Conservation (phyloP, 2,888 invertebrate genomes). For the Lottia scabra region DNA sequence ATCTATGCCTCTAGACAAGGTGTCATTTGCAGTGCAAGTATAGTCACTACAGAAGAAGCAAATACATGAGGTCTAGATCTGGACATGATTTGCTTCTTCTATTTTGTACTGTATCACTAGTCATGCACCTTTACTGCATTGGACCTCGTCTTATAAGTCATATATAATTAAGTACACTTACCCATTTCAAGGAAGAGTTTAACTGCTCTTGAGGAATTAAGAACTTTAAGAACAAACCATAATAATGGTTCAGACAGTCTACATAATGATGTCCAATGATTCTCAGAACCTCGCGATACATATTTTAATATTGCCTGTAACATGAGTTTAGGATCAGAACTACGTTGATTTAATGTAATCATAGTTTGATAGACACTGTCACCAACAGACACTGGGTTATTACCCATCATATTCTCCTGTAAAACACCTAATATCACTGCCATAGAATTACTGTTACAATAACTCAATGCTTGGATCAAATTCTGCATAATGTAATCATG, state of each 20-base stretch:
- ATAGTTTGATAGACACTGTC: conserved; percentile 90
- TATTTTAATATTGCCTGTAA: conserved; percentile 83
- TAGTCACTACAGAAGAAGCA: too few relatives aligned
- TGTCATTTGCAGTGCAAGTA: too few relatives aligned
- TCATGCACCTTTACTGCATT: too few relatives aligned
- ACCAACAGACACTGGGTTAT: conserved; percentile 79
- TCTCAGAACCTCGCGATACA: conserved; percentile 69
- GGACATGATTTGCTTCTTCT: too few relatives aligned
- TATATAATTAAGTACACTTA: conserved; percentile 34
- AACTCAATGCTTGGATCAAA: conserved; percentile 83
- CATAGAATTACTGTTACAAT: conserved; percentile 80
- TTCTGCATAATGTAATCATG: conserved; percentile 82
- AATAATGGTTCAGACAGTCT: conserved; percentile 87
- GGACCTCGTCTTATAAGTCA: too few relatives aligned
- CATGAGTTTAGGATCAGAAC: conserved; percentile 81
- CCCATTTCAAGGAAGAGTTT: conserved; percentile 81
- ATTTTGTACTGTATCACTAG: too few relatives aligned
- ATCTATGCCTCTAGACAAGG: too few relatives aligned
- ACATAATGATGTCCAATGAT: conserved; percentile 62
- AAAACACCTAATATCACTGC: conserved; percentile 75
- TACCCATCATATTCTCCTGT: conserved; percentile 52
- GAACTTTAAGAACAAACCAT: conserved; percentile 83
- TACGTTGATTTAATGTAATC: conserved; percentile 80
- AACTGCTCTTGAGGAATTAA: conserved; percentile 83
- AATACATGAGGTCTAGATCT: too few relatives aligned